Evolutionary conservation across 1,140 invertebrate genomes (phyloP).

Genomic region (Drosophila pectinifera): DNA sequence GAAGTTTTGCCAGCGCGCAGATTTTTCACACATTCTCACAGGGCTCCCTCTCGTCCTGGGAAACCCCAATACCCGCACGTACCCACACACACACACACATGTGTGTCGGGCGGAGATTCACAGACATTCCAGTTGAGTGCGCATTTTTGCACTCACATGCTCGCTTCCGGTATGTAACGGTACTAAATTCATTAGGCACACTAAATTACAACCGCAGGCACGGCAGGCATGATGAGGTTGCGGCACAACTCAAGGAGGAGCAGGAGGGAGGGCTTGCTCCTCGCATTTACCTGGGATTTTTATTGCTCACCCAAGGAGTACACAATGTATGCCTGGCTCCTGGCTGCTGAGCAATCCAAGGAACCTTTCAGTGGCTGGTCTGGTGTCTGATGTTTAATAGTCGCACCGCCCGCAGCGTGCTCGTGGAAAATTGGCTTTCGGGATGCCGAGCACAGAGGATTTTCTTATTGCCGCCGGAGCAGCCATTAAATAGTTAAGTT

Average conservation of each 20-base stretch:
- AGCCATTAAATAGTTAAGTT: slow-evolving; percentile 70
- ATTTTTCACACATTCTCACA: slow-evolving; percentile 76
- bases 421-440: slow-evolving; percentile 78
- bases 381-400: slow-evolving; percentile 65
- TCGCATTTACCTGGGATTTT: slow-evolving; percentile 39
- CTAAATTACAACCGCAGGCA: slow-evolving; percentile 80
- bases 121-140: slow-evolving; percentile 69
- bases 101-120: slow-evolving; percentile 30
- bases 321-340: slow-evolving; percentile 50
- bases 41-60: slow-evolving; percentile 7
- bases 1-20: slow-evolving; percentile 72
- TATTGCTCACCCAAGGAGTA: slow-evolving; percentile 49
- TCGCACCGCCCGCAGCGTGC: slow-evolving; percentile 63
- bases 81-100: slow-evolving; percentile 6
- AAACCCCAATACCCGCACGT: slow-evolving; percentile 25
- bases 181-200: slow-evolving; percentile 84
- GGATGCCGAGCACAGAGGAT: slow-evolving; percentile 52
- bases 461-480: slow-evolving; percentile 52
- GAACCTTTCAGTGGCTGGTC: neutral
- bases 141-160: slow-evolving; percentile 81
- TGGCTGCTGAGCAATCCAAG: neutral
- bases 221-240: slow-evolving; percentile 56
- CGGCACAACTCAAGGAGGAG: slow-evolving; percentile 15
- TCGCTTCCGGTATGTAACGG: slow-evolving; percentile 76
- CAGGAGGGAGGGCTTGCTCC: neutral